Base-by-base conservation (phyloP, 2,113 vertebrate genomes). In the Chunga burmeisteri region DNA sequence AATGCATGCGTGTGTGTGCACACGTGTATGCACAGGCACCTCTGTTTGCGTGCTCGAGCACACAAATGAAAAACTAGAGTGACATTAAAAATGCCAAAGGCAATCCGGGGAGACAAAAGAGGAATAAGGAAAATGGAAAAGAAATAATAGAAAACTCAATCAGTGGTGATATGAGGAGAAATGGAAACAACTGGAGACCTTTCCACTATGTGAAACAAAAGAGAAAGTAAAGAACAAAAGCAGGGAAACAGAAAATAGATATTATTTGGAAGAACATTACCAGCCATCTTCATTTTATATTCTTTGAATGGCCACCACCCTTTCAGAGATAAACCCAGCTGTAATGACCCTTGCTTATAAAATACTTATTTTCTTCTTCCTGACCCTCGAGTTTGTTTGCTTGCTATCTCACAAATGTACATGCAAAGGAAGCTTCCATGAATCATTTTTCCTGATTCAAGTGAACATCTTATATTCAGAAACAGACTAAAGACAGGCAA, bases 21-120 rank as follows among this genome's bases (percentile, higher is more conserved):
- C 21, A 12, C 44, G 12, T 11, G 7, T 2, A 4, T 1, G 3
- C 38, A 52, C 16, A 74, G 50, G 8, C 8, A 2, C 20, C 52
- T 68, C n/a, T 68, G 58, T 63, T 85, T 65, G 15, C 61, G 62
- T 80, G 20, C 71, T 68, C 5, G 3, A 73, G 63, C 82, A 82
- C 72, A 86, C n/a, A 82, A 91, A 95, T 34, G 61, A 84, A 90
- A 91, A 93, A 65, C 66, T 58, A 59, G 66, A 93, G 30, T 91
- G 90, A 82, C 82, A 85, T 50, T 80, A 66, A 77, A 94, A 96
- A 59, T 77, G 58, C 73, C 81, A 86, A 89, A 91, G 92, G 77
- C 77, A 87, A 53, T 47, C 44, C n/a, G 55, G 53, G 21, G 44
- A 94, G 56, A 85, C 82, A 80, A 87, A 97, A 46, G 18, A 5